A percentile compares a stretch with the other conserved stretches of the same genome.
phyloP scores from a whole-genome alignment of 1,140 invertebrate species.

The Tetramorium alpestre region DNA sequence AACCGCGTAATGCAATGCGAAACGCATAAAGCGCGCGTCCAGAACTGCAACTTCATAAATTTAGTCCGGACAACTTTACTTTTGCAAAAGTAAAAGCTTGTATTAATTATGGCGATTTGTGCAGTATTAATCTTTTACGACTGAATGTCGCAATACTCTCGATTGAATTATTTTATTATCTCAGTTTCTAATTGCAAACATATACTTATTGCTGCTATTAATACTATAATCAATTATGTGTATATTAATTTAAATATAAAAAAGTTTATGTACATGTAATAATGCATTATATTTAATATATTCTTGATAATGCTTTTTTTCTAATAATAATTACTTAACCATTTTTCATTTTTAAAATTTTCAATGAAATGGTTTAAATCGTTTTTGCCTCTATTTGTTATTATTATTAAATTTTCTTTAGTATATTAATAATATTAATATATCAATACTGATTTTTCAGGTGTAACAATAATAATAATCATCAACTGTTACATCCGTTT shows the following conservation, averaged over 20 bases:
- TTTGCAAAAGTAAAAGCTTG: slow-evolving; percentile 32
- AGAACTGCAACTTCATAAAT: neutral
- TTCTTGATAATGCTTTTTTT: neutral
- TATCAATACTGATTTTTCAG: neutral
- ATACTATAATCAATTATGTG: neutral
- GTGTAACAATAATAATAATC: neutral
- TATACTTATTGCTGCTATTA: neutral
- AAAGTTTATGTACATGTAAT: neutral
- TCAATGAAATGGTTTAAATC: neutral
- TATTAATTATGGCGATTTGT: neutral
- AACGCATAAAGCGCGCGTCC: neutral
- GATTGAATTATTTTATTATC: neutral
- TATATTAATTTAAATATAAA: neutral
- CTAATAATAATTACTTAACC: neutral
- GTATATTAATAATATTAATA: neutral
- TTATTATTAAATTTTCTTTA: neutral
- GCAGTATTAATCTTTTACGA: neutral
- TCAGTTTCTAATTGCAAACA: neutral
- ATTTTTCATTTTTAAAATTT: neutral
- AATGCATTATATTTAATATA: neutral
- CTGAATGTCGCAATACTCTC: neutral
- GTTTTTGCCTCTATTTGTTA: neutral
- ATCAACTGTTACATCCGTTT: neutral
- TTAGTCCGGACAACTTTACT: neutral
- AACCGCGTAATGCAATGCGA: neutral